Conservation (phyloP, 37 sponge, comb jelly and placozoan genomes). For the Beroe ovata region DNA sequence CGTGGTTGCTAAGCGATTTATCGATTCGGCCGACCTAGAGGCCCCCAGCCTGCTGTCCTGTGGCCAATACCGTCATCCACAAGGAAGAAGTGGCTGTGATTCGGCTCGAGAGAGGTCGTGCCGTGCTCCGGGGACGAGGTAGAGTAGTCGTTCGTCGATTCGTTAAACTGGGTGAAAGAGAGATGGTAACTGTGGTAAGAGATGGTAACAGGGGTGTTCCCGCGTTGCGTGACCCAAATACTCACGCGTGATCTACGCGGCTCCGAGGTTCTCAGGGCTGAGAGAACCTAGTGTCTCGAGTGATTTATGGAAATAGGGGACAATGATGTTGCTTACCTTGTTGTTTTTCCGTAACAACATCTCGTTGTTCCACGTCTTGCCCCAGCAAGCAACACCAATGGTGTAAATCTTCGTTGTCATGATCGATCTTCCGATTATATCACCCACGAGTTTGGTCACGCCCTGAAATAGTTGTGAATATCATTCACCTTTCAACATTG, state of each 20-base stretch:
- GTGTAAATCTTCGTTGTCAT: conserved; percentile 60
- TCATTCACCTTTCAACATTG: too few species aligned
- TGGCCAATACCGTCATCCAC: conserved; percentile 33
- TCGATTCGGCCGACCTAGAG: conserved; percentile 1
- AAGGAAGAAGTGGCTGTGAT: conserved; percentile 60
- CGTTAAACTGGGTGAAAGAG: conserved; percentile 24
- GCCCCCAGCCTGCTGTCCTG: neutral
- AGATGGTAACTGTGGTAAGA: neutral
- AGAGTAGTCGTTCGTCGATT: conserved; percentile 22
- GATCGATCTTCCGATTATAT: conserved; percentile 52
- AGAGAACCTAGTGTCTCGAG: too few species aligned
- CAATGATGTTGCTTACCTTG: too few species aligned
- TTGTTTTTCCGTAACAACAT: conserved; percentile 56
- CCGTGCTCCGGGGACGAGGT: conserved; percentile 32
- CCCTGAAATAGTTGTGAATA: too few species aligned
- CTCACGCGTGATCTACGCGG: too few species aligned
- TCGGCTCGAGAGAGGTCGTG: conserved; percentile 23
- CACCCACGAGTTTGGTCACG: conserved; percentile 42
- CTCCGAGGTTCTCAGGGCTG: too few species aligned
- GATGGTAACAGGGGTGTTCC: too few species aligned
- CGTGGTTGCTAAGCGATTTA: too few species aligned
- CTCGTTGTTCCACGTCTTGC: conserved; percentile 65
- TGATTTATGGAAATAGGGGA: too few species aligned
- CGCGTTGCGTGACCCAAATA: too few species aligned
- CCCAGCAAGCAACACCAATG: conserved; percentile 53